A percentile compares a stretch with the other conserved stretches of the same genome.
Conservation (phyloP, 2,113 vertebrate genomes). For the Mesocricetus auratus region DNA sequence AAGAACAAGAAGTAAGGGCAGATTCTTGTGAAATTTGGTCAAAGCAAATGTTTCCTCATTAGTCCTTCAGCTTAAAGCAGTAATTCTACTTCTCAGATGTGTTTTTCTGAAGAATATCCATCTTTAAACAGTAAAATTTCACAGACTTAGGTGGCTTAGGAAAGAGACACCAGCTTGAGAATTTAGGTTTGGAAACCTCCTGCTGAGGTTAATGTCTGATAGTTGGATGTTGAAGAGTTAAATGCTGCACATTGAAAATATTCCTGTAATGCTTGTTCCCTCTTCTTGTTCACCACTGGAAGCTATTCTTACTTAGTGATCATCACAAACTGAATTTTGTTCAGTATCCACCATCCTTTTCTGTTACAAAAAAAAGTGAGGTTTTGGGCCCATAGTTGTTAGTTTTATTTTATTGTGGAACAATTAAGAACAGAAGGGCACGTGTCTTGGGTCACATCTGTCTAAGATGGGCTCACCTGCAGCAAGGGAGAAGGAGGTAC, state of each 20-base stretch:
- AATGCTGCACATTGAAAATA: slow-evolving; percentile 40
- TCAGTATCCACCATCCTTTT: slow-evolving; percentile 3
- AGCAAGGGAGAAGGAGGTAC: not conserved
- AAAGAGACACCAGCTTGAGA: slow-evolving; percentile 37
- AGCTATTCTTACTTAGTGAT: slow-evolving; percentile 3
- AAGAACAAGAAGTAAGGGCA: not conserved
- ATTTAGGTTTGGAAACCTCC: not conserved
- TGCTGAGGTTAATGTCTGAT: not conserved
- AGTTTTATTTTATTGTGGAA: slow-evolving; percentile 24
- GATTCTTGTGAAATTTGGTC: not conserved
- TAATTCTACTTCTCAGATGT: slow-evolving; percentile 19
- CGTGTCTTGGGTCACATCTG: not conserved
- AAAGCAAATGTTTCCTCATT: slow-evolving; percentile 39
- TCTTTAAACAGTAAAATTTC: slow-evolving; percentile 16
- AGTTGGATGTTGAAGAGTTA: not conserved
- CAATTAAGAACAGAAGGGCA: slow-evolving; percentile 41
- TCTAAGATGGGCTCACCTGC: not conserved
- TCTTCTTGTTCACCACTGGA: not conserved
- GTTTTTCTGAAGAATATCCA: not conserved
- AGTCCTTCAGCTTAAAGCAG: slow-evolving; percentile 11
- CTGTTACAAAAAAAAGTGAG: not conserved
- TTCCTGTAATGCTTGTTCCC: not conserved
- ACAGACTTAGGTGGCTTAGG: not conserved
- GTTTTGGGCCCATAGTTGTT: not conserved
- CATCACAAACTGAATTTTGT: slow-evolving; percentile 40